phyloP scores from a whole-genome alignment of 2,888 invertebrate species.

The Cosmia pyralina region DNA sequence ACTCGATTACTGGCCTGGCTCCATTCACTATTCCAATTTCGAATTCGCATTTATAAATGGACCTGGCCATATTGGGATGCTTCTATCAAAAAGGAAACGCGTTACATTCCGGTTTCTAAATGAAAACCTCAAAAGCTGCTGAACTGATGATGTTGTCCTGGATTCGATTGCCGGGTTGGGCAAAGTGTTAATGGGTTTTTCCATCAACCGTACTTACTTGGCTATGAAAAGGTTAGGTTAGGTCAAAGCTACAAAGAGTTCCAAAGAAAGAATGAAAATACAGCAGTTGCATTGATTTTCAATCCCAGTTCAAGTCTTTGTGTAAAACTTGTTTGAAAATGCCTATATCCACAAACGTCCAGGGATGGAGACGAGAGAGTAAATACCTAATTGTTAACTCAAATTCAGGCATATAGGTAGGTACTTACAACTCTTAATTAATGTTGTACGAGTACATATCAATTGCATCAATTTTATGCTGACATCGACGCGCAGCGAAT shows the following conservation, averaged over 20 bases:
- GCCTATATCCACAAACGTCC: background rate
- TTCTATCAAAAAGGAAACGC: constrained; percentile 4
- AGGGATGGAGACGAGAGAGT: background rate
- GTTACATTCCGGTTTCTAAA: background rate
- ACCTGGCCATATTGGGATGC: background rate
- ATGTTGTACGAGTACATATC: too few species aligned
- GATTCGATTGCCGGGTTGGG: too few species aligned
- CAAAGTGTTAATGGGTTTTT: too few species aligned
- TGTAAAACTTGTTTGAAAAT: background rate
- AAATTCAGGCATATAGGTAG: background rate
- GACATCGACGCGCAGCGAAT: too few species aligned
- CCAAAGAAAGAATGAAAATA: background rate
- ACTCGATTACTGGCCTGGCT: constrained; percentile 45
- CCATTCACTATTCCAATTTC: constrained; percentile 54
- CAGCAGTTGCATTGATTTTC: background rate
- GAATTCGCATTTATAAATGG: constrained; percentile 42
- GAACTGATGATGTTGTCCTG: too few species aligned
- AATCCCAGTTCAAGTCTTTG: background rate
- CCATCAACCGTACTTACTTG: background rate
- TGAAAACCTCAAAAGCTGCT: too few species aligned
- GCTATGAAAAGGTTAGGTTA: background rate
- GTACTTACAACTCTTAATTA: background rate
- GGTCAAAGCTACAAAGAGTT: background rate
- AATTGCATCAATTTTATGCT: too few species aligned
- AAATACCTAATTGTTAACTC: background rate